A percentile compares a stretch with the other conserved stretches of the same genome.
phyloP scores from a whole-genome alignment of 2,113 vertebrate genomes.

The Eublepharis macularius region DNA sequence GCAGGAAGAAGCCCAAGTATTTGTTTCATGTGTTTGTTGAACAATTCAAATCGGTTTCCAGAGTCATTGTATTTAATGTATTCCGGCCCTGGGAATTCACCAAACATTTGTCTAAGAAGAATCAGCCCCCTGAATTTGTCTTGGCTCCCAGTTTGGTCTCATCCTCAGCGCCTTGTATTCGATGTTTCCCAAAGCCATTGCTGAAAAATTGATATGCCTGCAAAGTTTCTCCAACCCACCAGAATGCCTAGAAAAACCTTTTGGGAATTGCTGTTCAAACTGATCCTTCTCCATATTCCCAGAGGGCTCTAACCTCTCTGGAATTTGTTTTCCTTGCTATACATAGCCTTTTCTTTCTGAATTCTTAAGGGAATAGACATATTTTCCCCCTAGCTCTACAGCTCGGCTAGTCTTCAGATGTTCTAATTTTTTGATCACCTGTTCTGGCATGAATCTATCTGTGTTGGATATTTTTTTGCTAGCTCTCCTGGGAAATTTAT shows the following conservation, averaged over 20 bases:
- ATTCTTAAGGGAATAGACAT: constrained; percentile 35
- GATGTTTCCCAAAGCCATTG: not conserved
- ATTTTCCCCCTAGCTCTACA: constrained; percentile 39
- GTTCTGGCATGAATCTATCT: constrained; percentile 47
- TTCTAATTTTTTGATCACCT: constrained; percentile 70
- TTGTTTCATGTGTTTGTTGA: not conserved
- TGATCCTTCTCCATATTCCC: constrained; percentile 17
- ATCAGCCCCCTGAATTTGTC: not conserved
- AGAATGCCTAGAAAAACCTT: not conserved
- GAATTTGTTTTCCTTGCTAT: constrained; percentile 45
- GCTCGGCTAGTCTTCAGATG: constrained; percentile 57
- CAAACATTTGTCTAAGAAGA: not conserved
- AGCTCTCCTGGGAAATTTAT: constrained; percentile 68
- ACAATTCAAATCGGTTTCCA: not conserved
- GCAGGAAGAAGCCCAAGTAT: not conserved
- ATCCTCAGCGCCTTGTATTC: not conserved
- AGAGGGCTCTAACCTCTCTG: constrained; percentile 35
- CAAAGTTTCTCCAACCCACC: not conserved
- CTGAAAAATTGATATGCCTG: not conserved
- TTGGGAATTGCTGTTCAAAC: not conserved
- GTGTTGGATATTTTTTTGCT: constrained; percentile 49
- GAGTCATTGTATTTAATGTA: too few relatives aligned
- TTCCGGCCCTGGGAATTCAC: too few relatives aligned
- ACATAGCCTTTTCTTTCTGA: constrained; percentile 45
- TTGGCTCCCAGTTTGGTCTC: not conserved